Evolutionary conservation across 2,113 vertebrate species (phyloP).

Genomic region (Oryctolagus cuniculus): mOryCun1.1 NC_091453.1:56042001-56042500

Average conservation of each 20-base stretch:
- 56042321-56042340: not conserved
- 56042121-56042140: not conserved
- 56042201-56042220: not conserved
- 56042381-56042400: not conserved
- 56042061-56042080: not conserved
- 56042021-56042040: not conserved
- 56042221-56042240: not conserved
- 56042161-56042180: not conserved
- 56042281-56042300: not conserved
- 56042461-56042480: not conserved
- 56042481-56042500: slow-evolving; percentile 4
- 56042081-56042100: not conserved
- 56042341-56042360: not conserved
- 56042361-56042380: not conserved
- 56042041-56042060: not conserved
- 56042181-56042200: not conserved
- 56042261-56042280: not conserved
- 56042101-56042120: not conserved
- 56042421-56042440: not conserved
- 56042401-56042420: not conserved
- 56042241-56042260: not conserved
- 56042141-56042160: not conserved
- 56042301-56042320: slow-evolving; percentile 32
- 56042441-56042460: not conserved
- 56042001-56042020: not conserved